These are phyloP conservation scores for Mus musculus DNA, from an alignment of 2,113 vertebrate species.

Conservation along the genomic window GRCm39 chr6:66512501-66513000, in stretches of 20 bases:
- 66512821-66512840: background rate
- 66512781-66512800: background rate
- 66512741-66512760: too few species aligned
- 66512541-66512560: conserved; percentile 96
- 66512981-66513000: conserved; percentile 95
- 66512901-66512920: background rate
- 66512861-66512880: background rate
- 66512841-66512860: background rate
- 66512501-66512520: conserved; percentile 81
- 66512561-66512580: conserved; percentile 95
- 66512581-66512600: conserved; percentile 88
- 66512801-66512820: background rate
- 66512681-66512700: background rate
- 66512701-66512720: background rate
- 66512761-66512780: background rate
- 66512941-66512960: conserved; percentile 98
- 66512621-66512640: background rate
- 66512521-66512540: conserved; percentile 87
- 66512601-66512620: background rate
- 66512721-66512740: background rate
- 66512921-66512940: conserved; percentile 76
- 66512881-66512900: background rate
- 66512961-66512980: conserved; percentile 97
- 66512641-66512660: background rate
- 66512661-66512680: background rate